Conservation (phyloP, 1,140 invertebrate genomes). For the Lepidostoma basale region DNA sequence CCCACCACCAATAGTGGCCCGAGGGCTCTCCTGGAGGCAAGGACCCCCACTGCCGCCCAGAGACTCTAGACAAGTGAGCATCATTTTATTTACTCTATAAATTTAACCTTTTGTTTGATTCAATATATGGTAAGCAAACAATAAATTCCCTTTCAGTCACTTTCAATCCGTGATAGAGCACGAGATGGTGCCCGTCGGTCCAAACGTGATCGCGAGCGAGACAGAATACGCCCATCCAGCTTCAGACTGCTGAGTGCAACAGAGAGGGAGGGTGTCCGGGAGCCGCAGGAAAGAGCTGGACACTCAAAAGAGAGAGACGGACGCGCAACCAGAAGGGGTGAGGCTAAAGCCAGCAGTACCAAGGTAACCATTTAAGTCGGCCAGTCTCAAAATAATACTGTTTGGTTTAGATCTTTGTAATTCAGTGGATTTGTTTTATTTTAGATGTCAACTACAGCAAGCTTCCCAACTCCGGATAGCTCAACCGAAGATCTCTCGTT, state of each 20-base stretch:
- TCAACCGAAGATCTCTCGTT: constrained; percentile 53
- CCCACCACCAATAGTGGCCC: constrained; percentile 1
- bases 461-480: constrained; percentile 49
- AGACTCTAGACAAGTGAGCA: constrained; percentile 37
- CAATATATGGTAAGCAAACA: too few species aligned
- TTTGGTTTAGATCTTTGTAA: background rate
- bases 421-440: too few species aligned
- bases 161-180: constrained; percentile 40
- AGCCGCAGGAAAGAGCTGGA: constrained; percentile 23
- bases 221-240: constrained; percentile 50
- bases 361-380: constrained; percentile 17
- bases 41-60: constrained; percentile 12
- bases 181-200: constrained; percentile 39
- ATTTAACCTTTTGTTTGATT: too few species aligned
- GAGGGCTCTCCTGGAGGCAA: constrained; percentile 36
- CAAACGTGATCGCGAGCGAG: constrained; percentile 46
- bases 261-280: constrained; percentile 28
- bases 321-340: constrained; percentile 27
- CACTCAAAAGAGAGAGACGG: constrained; percentile 37
- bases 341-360: constrained; percentile 19
- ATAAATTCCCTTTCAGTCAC: constrained; percentile 21
- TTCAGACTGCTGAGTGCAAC: constrained; percentile 49
- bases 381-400: background rate
- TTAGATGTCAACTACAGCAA: constrained; percentile 35
- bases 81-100: too few species aligned